Evolutionary conservation across 2,888 invertebrate species (phyloP), one percentile per base, ranked within the genome.

Genomic region (Phyto melanocephala): DNA sequence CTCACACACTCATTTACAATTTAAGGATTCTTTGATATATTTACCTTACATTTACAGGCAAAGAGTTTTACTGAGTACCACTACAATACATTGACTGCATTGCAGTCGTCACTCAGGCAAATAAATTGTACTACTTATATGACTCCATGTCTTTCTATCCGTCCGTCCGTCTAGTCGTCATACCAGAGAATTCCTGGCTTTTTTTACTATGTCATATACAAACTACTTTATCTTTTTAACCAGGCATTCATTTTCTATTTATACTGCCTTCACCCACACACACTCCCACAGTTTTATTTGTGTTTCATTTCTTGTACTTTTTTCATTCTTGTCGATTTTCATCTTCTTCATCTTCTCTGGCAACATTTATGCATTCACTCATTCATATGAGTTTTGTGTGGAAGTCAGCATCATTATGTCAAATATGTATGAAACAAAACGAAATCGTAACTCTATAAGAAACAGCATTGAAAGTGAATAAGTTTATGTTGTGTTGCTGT

Each of bases 341-440:
- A 70, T 63, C 2, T 42, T 68, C 76, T 60, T 77, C 52, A 47
- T 42, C n/a, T n/a, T n/a, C 50, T 58, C 40, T 33, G 24, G 58
- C 56, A 67, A 24, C 37, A 76, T 56, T 50, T n/a, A 20, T 50
- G 24, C 33, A 40, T 7, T 4, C 37, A 40, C 4, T 4, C 37
- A 56, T 71, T 47, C 62, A 67, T 72, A 52, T 78, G 37, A n/a
- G 17, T 65, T 81, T 78, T 70, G 60, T 70, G 60, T 79, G 75
- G 60, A 79, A 82, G 82, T 75, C 79, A 79, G 75, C 68, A 68
- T 60, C 40, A 71, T 79, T 82, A 75, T 75, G 82, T 75, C 79
- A 79, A 60, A 79, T 74, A 56, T 24, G 77, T 56, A 28, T 28
- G 54, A 65, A 42, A 74, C 22, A 20, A 15, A 40, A 60, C 17